Evolutionary conservation across 1,140 invertebrate species (phyloP), one percentile per base, ranked within the genome.

Genomic region (Thaumetopoea pityocampa): DNA sequence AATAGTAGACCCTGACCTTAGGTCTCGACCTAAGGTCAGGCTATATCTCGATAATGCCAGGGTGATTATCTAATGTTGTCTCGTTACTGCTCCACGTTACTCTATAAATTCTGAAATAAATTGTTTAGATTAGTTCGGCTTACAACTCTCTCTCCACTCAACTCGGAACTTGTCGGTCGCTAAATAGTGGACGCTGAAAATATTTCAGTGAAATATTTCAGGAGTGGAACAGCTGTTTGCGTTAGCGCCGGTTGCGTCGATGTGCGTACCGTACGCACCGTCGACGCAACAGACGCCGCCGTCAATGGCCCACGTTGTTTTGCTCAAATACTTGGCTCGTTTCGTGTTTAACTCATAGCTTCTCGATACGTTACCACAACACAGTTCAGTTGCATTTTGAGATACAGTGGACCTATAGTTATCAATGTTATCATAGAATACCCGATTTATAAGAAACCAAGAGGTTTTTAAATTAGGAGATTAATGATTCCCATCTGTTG

Each of bases 291-390:
- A 35, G 54, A 44, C 68, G 67, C 68, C 62, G 61, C 65, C 74
- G 70, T 71, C 72, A 78, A 78, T 79, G 71, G 72, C 67, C 68
- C 68, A 78, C 74, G 78, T 79, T 82, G 78, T 82, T 79, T 79
- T 76, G 77, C 66, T 76, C 67, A 71, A 72, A 69, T 71, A 74
- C 67, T 65, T 65, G 50, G 54, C 60, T 68, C 62, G 59, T 61
- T 69, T 49, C 50, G 58, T 54, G 61, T 41, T 29, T 18, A 44
- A 60, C 47, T 65, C 50, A 52, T 54, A 51, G 54, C 62, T 67
- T 76, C 65, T 60, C 65, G 46, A 55, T 61, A 55, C 27, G 41
- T 36, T 58, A 48, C 45, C 42, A 37, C 40, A 38, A n/a, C n/a
- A n/a, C n/a, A n/a, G n/a, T n/a, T n/a, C 32, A 20, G 46, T 40